Base-by-base conservation (phyloP, 2,888 invertebrate species). In the Ecliptopera silaceata region DNA sequence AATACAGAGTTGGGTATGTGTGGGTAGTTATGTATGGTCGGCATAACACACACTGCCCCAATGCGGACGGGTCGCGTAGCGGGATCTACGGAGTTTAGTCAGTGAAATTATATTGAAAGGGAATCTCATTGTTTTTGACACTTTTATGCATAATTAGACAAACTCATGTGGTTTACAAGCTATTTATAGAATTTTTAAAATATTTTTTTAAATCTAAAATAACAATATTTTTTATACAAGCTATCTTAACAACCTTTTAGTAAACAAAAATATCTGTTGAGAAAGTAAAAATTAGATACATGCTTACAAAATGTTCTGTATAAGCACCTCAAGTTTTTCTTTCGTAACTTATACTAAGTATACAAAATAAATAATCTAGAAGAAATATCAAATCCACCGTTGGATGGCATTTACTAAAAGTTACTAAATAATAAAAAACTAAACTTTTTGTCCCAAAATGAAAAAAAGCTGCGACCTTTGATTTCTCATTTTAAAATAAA, bases 31-130 rank as follows among this genome's bases (percentile, higher is more conserved):
- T 78, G 79, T 86, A 80, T 82, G 76, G 72, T 72, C 74, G 72
- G 76, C 75, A 82, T 82, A 82, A 86, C 90, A 89, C 90, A 89
- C 89, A 90, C 87, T 90, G 90, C 88, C 90, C 90, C 88, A 89
- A 90, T 89, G 90, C 87, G 89, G 89, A 83, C 82, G 89, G 90
- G 91, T 91, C 91, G 87, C 84, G 74, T 91, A 91, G 91, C 91
- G 91, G 91, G 89, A 91, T 84, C 79, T 75, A 82, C 85, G 75
- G 80, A 88, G 89, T 89, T 89, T 88, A 89, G 88, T 75, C 86
- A 90, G 91, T 90, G 91, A 91, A 91, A 91, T 90, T 86, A 88
- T 82, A 90, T 85, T 83, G 91, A 91, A 91, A 91, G 91, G 88
- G 91, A 91, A 79, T 91, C 87, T 90, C 88, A 79, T 84, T 72